phyloP scores from a whole-genome alignment of 2,888 invertebrate genomes.

The Leptarthrus brevirostris region DNA sequence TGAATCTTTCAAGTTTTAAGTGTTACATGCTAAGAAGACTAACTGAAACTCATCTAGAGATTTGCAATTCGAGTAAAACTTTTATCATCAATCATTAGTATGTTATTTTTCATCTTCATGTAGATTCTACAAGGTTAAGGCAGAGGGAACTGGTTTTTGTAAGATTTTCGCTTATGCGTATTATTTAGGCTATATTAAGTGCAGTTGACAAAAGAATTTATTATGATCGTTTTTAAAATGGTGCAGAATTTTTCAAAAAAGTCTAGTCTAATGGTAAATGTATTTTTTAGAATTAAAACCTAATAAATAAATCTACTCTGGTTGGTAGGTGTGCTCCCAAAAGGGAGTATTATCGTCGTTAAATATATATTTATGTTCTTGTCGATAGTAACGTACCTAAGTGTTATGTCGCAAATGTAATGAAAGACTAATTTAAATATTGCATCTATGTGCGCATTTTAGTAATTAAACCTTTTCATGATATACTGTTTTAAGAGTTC shows the following conservation, averaged over 20 bases:
- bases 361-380: no score
- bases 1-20: constrained; percentile 18
- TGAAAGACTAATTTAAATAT: no score
- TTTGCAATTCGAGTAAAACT: neutral
- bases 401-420: no score
- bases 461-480: no score
- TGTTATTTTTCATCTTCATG: neutral
- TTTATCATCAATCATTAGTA: constrained; percentile 4
- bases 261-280: constrained; percentile 30
- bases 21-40: neutral
- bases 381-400: no score
- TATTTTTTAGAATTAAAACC: neutral
- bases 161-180: neutral
- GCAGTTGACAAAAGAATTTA: neutral
- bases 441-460: no score
- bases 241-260: constrained; percentile 10
- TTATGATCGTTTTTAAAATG: neutral
- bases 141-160: neutral
- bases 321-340: no score
- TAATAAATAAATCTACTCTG: no score
- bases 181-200: neutral
- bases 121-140: constrained; percentile 2
- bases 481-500: no score
- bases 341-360: no score
- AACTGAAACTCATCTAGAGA: no score